phyloP scores from a whole-genome alignment of 2,113 vertebrate genomes.

The Tetraodon nigroviridis region DNA sequence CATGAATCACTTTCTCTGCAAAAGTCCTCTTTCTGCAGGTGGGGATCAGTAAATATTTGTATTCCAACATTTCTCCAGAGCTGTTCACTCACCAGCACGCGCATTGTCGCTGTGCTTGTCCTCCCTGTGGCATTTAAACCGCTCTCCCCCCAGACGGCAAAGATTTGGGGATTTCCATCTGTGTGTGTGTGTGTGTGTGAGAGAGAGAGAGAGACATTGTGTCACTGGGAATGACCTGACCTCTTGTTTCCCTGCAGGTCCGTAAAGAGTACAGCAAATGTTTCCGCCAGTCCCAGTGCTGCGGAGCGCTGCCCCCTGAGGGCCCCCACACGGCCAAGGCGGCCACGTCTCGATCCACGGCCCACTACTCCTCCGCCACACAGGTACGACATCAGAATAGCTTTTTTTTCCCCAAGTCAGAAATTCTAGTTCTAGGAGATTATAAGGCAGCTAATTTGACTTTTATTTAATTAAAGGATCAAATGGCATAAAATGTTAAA shows the following conservation, averaged over 20 bases:
- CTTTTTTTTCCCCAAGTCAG: not conserved
- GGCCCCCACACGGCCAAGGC: constrained; percentile 91
- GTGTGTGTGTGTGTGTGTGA: not conserved
- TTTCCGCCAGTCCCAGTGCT: constrained; percentile 94
- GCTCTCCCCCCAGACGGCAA: constrained; percentile 47
- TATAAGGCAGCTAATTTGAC: too few species aligned
- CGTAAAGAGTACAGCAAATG: constrained; percentile 98
- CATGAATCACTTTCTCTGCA: not conserved
- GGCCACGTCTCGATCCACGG: constrained; percentile 87
- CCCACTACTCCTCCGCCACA: constrained; percentile 95
- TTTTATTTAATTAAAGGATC: too few species aligned
- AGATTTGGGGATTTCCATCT: constrained; percentile 27
- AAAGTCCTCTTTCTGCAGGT: not conserved
- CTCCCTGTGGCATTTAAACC: constrained; percentile 43
- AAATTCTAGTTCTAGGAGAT: too few species aligned
- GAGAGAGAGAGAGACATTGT: not conserved
- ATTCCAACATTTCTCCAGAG: not conserved
- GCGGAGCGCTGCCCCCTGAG: constrained; percentile 85
- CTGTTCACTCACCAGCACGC: not conserved
- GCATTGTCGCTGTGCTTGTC: constrained; percentile 7
- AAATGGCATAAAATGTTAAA: too few species aligned
- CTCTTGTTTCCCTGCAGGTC: constrained; percentile 73
- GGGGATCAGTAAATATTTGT: constrained; percentile 9
- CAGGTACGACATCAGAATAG: constrained; percentile 79
- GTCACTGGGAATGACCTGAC: constrained; percentile 27